Evolutionary conservation across 2,113 vertebrate species (phyloP).

Genomic region (Tachuris rubrigastra): DNA sequence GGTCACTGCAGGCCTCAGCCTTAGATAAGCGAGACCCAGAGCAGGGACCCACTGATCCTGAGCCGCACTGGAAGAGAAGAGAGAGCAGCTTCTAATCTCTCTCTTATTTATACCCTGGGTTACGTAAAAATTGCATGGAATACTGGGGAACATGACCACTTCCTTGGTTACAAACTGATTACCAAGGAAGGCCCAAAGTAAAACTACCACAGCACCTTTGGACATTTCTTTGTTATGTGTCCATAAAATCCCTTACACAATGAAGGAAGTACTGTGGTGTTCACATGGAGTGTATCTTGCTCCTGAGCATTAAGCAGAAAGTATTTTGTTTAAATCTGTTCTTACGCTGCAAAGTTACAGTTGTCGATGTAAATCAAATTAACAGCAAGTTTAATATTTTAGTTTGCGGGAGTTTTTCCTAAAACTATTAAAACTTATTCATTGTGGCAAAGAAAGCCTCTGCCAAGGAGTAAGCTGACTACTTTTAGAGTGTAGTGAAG

Average conservation of each 20-base stretch:
- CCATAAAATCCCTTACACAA: background rate
- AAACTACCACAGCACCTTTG: too few species aligned
- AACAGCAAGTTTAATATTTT: background rate
- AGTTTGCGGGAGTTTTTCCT: background rate
- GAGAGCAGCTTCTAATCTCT: too few species aligned
- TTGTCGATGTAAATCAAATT: background rate
- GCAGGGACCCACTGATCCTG: too few species aligned
- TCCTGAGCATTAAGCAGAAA: background rate
- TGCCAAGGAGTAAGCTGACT: background rate
- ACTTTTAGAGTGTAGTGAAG: background rate
- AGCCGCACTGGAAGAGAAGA: too few species aligned
- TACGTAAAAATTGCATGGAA: too few species aligned
- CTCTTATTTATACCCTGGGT: too few species aligned
- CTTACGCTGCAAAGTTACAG: background rate
- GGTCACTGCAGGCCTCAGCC: too few species aligned
- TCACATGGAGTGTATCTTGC: background rate
- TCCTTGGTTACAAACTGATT: too few species aligned
- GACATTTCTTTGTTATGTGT: background rate
- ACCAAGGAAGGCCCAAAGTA: too few species aligned
- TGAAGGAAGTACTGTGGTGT: background rate
- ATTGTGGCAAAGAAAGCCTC: background rate
- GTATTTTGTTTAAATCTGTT: background rate
- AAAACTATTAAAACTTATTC: background rate
- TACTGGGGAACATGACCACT: too few species aligned
- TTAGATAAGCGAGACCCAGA: too few species aligned